phyloP scores from a whole-genome alignment of 2,113 vertebrate genomes.

The Callocephalon fimbriatum region DNA sequence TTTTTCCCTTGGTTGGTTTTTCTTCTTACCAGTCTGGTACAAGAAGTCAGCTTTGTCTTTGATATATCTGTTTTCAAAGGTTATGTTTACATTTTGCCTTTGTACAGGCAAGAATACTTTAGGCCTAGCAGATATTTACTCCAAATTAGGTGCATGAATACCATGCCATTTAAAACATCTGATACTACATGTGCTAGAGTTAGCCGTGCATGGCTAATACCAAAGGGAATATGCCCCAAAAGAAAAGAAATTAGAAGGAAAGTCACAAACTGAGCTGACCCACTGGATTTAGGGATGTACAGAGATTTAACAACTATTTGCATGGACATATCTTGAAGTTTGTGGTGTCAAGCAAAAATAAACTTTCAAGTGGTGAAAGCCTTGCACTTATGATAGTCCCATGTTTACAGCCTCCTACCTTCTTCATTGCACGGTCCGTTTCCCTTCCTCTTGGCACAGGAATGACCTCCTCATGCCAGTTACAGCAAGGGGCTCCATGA shows the following conservation, averaged over 20 bases:
- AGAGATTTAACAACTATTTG: background rate
- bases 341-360: background rate
- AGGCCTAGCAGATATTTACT: background rate
- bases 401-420: background rate
- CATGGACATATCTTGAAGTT: background rate
- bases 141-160: background rate
- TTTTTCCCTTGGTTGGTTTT: background rate
- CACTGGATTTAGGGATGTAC: background rate
- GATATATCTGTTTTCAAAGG: background rate
- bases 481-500: background rate
- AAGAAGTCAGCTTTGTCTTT: background rate
- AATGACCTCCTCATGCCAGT: rapidly evolving
- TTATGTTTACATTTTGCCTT: background rate
- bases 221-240: background rate
- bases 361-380: background rate
- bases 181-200: background rate
- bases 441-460: background rate
- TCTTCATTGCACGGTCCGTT: rapidly evolving
- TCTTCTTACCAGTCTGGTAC: background rate
- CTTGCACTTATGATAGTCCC: rapidly evolving
- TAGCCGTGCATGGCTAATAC: background rate
- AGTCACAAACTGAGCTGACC: background rate
- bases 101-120: background rate
- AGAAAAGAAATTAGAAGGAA: constrained; percentile 25
- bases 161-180: background rate